Conservation (phyloP, 2,113 vertebrate genomes). For the Cnemophilus loriae region DNA sequence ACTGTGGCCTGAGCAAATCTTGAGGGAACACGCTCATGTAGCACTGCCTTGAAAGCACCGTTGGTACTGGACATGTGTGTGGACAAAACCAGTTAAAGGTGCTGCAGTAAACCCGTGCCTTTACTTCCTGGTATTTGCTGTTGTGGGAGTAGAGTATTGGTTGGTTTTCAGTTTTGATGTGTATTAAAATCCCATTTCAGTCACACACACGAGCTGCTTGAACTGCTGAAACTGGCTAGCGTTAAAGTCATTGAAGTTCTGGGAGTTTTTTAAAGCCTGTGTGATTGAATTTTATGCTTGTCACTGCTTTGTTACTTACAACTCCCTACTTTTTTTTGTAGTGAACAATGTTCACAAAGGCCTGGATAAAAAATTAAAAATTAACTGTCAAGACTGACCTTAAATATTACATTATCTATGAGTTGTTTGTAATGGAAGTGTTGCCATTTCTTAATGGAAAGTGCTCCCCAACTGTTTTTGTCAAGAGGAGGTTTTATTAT, state of each 20-base stretch:
- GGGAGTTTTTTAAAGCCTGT: neutral
- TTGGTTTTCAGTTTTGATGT: neutral
- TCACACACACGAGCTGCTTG: neutral
- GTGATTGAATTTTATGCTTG: neutral
- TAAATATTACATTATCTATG: neutral
- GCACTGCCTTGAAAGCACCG: neutral
- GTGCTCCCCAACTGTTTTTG: neutral
- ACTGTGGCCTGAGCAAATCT: neutral
- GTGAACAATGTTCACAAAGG: neutral
- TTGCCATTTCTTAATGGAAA: neutral
- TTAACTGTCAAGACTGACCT: neutral
- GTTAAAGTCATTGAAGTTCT: neutral
- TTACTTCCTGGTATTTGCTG: neutral
- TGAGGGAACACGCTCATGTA: fast-evolving
- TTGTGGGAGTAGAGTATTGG: neutral
- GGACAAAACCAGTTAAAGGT: neutral
- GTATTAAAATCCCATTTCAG: neutral
- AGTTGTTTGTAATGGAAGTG: neutral
- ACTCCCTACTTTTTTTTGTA: neutral
- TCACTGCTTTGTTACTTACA: neutral
- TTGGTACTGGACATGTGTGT: neutral
- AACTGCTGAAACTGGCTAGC: neutral
- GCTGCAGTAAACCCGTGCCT: neutral
- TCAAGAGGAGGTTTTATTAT: neutral
- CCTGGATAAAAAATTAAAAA: neutral